Base-by-base conservation (phyloP, 2,113 vertebrate species). In the Dolichallabes microphthalmus region DNA sequence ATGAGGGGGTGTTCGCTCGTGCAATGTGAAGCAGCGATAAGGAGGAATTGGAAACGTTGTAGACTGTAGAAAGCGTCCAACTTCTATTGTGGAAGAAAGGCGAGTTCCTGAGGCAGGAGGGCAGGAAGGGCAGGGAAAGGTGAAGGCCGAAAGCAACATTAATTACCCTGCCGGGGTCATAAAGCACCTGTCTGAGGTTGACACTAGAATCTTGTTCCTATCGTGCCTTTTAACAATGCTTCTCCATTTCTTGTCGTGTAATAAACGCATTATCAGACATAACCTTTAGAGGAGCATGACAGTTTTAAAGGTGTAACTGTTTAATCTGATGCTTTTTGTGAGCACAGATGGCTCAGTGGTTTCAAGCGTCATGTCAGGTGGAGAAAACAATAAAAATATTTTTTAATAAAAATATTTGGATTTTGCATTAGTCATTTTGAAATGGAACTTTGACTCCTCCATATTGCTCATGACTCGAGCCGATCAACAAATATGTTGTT, bases 111-210 rank as follows among this genome's bases (percentile, higher is more conserved):
- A 12, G 82, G 0, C 69, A 1, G 83, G 57, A 66, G 87, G 85
- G 87, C 91, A 96, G 95, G 95, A 95, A 96, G 85, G 88, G 79
- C 91, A 91, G 85, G 77, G 90, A 88, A 90, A 92, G 92, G 89
- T 90, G 90, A 86, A 92, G 87, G 89, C 71, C 57, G 3, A 30
- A 80, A 88, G 83, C 83, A 73, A 52, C 45, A 76, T 86, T 81
- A 83, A 78, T 89, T 86, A 86, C 74, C 66, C 76, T 2, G 6
- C 35, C 84, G 58, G 79, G 86, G 79, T 90, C 87, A 90, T 90
- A 79, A 90, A 88, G 76, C 84, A 90, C 88, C 81, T 85, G 86
- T 87, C 81, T 68, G 55, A 61, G 39, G 68, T 27, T 83, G 81
- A 35, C 74, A 22, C 82, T 22, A 71, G 77, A 61, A 71, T 39